Conservation (phyloP, 2,113 vertebrate species). For the Rhinogobius similis region DNA sequence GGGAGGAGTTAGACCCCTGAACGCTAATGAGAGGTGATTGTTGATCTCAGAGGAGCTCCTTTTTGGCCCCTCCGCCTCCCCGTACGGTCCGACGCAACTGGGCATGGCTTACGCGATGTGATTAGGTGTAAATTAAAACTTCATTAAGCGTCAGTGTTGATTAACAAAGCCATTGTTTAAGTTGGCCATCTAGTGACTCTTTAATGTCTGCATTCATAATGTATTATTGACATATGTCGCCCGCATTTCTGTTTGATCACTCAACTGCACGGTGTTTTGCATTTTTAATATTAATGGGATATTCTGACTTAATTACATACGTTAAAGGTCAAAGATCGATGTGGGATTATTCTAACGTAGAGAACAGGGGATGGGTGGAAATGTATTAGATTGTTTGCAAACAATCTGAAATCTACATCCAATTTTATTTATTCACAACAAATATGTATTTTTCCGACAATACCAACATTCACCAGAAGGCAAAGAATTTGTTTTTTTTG, state of each 20-base stretch:
- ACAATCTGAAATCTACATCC: not conserved
- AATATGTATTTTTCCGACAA: not conserved
- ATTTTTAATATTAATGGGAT: conserved; percentile 32
- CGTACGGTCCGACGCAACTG: conserved; percentile 62
- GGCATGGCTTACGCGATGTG: conserved; percentile 79
- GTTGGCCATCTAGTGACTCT: conserved; percentile 38
- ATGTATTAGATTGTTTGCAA: not conserved
- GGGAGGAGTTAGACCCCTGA: conserved; percentile 46
- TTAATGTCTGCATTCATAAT: conserved; percentile 50
- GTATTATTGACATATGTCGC: conserved; percentile 40
- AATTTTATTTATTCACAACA: not conserved
- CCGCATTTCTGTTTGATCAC: conserved; percentile 45
- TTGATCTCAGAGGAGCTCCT: conserved; percentile 69
- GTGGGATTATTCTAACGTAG: not conserved
- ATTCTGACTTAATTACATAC: conserved; percentile 16
- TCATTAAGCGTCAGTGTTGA: conserved; percentile 74
- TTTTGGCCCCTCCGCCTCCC: conserved; percentile 58
- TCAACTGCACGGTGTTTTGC: conserved; percentile 1
- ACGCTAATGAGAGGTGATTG: conserved; percentile 74
- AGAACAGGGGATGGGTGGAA: not conserved
- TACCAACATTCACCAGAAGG: no score
- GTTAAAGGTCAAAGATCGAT: conserved; percentile 35
- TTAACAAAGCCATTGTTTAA: conserved; percentile 71
- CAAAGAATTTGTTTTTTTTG: no score
- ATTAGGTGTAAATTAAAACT: conserved; percentile 84